These are phyloP conservation scores for Machimus rusticus DNA, from an alignment of 2,888 invertebrate species.

Conservation along the genomic window DNA sequence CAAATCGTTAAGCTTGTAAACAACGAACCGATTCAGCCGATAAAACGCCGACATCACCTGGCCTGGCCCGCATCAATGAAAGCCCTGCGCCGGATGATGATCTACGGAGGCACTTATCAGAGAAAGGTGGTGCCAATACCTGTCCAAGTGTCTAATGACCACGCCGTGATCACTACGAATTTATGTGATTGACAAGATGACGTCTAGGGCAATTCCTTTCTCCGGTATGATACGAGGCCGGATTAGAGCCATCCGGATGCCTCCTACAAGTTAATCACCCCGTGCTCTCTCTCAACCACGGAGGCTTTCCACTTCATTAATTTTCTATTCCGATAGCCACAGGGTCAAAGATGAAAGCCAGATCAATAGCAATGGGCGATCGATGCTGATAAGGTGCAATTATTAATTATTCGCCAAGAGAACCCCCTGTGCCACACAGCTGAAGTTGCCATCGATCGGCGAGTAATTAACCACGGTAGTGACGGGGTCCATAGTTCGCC, in stretches of 20 bases:
- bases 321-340: not conserved
- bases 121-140: not conserved
- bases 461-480: not conserved
- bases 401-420: not conserved
- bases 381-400: not conserved
- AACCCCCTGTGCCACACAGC: not conserved
- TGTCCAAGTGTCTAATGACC: constrained; percentile 5
- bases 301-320: constrained; percentile 1
- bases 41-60: not conserved
- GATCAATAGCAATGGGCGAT: not conserved
- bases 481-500: not conserved
- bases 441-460: not conserved
- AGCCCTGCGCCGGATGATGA: not conserved
- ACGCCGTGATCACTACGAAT: not conserved
- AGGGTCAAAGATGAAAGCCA: not conserved
- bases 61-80: not conserved
- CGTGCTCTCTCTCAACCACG: not conserved
- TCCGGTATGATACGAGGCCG: not conserved
- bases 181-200: constrained; percentile 16
- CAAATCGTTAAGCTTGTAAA: not conserved
- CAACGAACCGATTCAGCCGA: not conserved
- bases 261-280: not conserved
- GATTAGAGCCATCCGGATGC: not conserved
- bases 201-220: not conserved
- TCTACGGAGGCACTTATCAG: not conserved